Conservation (phyloP, 2,113 vertebrate species). For the Cromileptes altivelis region DNA sequence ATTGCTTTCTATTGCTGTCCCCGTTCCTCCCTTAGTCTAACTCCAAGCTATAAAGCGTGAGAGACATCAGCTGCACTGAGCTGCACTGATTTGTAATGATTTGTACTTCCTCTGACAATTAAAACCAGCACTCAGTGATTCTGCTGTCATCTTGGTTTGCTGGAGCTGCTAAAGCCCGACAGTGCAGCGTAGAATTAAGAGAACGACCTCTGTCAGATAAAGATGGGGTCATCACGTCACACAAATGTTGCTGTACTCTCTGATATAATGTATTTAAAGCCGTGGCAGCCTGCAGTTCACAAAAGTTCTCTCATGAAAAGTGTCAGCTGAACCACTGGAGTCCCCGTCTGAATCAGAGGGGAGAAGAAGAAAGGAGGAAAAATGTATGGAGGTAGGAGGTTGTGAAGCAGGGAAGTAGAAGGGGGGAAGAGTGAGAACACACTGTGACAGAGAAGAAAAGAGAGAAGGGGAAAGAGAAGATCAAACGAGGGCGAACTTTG, state of each 20-base stretch:
- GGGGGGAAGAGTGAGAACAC: background rate
- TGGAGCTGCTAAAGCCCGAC: background rate
- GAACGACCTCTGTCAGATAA: conserved; percentile 11
- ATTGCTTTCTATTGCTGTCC: conserved; percentile 5
- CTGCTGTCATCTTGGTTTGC: conserved; percentile 15
- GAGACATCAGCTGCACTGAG: conserved; percentile 11
- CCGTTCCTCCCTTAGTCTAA: conserved; percentile 29
- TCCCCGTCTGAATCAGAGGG: background rate
- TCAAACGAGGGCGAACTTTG: conserved; percentile 60
- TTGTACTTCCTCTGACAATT: conserved; percentile 46
- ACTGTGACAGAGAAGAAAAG: background rate
- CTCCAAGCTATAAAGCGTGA: conserved; percentile 34
- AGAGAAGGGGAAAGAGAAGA: conserved; percentile 39
- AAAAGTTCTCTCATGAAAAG: conserved; percentile 3
- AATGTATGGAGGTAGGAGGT: background rate
- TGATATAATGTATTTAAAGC: conserved; percentile 12
- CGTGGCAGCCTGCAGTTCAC: background rate
- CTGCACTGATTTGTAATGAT: conserved; percentile 20
- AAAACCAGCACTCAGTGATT: conserved; percentile 38
- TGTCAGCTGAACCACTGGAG: background rate
- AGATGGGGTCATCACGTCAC: conserved; percentile 4
- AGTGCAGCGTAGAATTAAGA: conserved; percentile 19
- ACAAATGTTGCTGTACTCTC: background rate
- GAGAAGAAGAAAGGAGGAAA: background rate
- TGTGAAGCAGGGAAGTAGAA: background rate